These are phyloP conservation scores for Calliopum simillimum DNA, from an alignment of 2,888 invertebrate species.

Conservation along the genomic window DNA sequence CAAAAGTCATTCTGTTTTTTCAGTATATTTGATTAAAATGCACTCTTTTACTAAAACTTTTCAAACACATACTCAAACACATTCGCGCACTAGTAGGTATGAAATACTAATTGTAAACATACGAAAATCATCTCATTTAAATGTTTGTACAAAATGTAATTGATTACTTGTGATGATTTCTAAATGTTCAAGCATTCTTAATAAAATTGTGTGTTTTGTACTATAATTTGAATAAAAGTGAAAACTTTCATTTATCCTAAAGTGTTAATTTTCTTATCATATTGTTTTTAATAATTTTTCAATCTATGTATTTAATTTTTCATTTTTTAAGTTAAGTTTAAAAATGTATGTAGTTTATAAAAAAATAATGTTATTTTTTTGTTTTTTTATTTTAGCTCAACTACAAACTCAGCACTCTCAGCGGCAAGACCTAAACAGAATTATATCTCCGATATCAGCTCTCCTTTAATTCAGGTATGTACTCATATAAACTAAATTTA, in stretches of 20 bases:
- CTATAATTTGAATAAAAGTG: too few relatives aligned
- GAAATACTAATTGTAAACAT: neutral
- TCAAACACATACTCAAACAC: conserved; percentile 42
- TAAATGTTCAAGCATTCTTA: too few relatives aligned
- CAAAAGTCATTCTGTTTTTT: too few relatives aligned
- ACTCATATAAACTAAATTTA: neutral
- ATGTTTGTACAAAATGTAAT: too few relatives aligned
- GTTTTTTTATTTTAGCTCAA: conserved; percentile 58
- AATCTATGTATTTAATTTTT: conserved; percentile 23
- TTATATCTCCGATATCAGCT: conserved; percentile 88
- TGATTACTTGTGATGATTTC: too few relatives aligned
- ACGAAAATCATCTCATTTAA: too few relatives aligned
- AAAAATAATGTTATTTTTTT: conserved; percentile 1
- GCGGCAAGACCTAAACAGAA: conserved; percentile 63
- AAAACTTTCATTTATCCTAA: too few relatives aligned
- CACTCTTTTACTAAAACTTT: conserved; percentile 44
- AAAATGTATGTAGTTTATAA: conserved; percentile 14
- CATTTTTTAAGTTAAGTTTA: conserved; percentile 22
- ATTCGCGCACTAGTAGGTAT: conserved; percentile 41
- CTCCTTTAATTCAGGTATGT: conserved; percentile 78
- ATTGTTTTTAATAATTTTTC: neutral
- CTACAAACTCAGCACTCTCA: conserved; percentile 68
- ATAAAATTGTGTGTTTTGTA: too few relatives aligned
- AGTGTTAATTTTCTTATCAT: too few relatives aligned
- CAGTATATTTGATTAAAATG: conserved; percentile 41